Percentiles rank a stretch among this genome's conserved stretches.
Conservation (phyloP, 2,113 vertebrate genomes). For the Ochotona curzoniae region DNA sequence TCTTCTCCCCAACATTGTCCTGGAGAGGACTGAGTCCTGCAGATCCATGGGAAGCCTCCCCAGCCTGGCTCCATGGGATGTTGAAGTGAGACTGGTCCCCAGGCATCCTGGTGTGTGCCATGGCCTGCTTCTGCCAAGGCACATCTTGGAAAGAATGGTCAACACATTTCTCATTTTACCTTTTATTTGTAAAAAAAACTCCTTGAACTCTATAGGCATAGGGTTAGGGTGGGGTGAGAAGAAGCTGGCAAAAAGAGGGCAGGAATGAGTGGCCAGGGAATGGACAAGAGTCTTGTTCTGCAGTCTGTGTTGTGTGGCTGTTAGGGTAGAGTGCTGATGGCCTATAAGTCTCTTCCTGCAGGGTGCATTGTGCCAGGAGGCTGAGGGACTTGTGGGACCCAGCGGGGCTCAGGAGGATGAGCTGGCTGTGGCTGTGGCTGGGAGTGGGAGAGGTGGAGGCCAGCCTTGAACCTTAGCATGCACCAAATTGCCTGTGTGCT, state of each 20-base stretch:
- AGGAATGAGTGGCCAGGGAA: not conserved
- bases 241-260: not conserved
- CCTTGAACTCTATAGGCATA: not conserved
- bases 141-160: not conserved
- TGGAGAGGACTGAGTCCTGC: too few species aligned
- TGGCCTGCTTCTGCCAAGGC: not conserved
- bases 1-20: too few species aligned
- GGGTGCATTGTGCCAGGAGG: not conserved
- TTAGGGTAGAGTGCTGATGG: too few species aligned
- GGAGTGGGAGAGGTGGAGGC: accelerated
- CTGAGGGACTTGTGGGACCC: too few species aligned
- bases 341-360: too few species aligned
- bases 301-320: accelerated
- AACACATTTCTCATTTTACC: not conserved
- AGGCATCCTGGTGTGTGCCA: not conserved
- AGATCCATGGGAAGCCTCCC: too few species aligned
- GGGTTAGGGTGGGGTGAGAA: not conserved
- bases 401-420: accelerated
- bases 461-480: not conserved
- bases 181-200: not conserved
- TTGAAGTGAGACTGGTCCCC: too few species aligned
- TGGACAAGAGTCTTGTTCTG: accelerated
- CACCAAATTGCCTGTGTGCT: accelerated
- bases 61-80: not conserved
- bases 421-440: not conserved